Percentiles rank a stretch among this genome's conserved stretches.
Evolutionary conservation across 1,140 invertebrate species (phyloP).

Genomic region (Drosophila equinoxialis): DNA sequence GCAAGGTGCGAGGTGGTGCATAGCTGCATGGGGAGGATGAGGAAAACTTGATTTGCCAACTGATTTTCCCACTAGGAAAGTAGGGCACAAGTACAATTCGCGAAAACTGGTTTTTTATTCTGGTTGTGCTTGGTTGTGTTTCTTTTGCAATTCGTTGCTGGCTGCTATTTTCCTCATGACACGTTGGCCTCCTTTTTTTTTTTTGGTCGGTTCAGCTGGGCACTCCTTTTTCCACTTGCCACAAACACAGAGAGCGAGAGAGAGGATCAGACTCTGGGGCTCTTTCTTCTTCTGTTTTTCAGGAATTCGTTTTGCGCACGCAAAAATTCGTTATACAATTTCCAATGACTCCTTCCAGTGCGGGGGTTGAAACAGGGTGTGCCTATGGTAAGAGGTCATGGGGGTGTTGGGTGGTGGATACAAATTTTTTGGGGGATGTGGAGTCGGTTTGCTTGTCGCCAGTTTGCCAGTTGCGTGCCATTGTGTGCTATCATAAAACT

Average conservation of each 20-base stretch:
- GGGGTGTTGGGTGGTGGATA: neutral
- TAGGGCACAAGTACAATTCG: constrained; percentile 61
- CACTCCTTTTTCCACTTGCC: constrained; percentile 57
- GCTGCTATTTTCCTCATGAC: constrained; percentile 48
- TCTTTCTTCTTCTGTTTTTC: constrained; percentile 10
- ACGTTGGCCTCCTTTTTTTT: constrained; percentile 72
- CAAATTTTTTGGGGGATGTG: neutral
- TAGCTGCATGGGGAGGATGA: constrained; percentile 10
- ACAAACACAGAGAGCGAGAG: neutral
- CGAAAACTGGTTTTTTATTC: constrained; percentile 71
- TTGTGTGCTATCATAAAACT: constrained; percentile 56
- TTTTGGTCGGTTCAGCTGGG: constrained; percentile 37
- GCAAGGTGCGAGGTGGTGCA: constrained; percentile 9
- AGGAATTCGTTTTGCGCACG: constrained; percentile 15
- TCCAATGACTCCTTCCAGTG: constrained; percentile 20
- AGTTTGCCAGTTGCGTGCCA: constrained; percentile 35
- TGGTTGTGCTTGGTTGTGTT: constrained; percentile 41
- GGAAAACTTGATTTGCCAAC: constrained; percentile 64
- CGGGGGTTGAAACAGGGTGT: constrained; percentile 14
- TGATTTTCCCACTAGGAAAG: constrained; percentile 50
- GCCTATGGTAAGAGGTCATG: constrained; percentile 11
- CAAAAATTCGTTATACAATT: constrained; percentile 44
- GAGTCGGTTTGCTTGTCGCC: constrained; percentile 28
- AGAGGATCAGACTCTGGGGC: constrained; percentile 12
- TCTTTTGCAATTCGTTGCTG: constrained; percentile 28